phyloP scores from a whole-genome alignment of 2,113 vertebrate genomes.

The Brienomyrus longianalis region DNA sequence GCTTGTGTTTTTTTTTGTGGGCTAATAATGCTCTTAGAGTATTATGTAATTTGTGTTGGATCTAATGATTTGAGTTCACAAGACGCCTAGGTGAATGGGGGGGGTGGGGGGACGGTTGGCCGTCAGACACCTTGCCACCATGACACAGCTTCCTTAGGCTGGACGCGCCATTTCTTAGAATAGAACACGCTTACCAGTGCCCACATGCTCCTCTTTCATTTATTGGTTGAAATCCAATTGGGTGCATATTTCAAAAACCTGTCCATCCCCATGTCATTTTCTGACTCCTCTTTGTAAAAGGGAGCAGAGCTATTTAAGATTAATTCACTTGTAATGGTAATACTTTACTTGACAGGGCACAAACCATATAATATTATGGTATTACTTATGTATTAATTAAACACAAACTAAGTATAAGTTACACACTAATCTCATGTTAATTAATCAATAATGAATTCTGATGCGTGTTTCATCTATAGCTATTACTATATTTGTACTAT shows the following conservation, averaged over 20 bases:
- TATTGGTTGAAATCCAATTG: slow-evolving; percentile 16
- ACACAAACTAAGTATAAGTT: too few species aligned
- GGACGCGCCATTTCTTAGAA: neutral
- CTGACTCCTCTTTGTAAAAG: neutral
- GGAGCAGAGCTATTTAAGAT: neutral
- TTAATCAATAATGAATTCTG: too few species aligned
- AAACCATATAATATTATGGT: too few species aligned
- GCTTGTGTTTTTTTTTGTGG: neutral
- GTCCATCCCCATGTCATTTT: neutral
- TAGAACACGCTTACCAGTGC: neutral
- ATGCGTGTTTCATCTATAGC: neutral
- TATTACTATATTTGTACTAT: neutral
- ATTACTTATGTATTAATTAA: too few species aligned
- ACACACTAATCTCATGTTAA: too few species aligned
- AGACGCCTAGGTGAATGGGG: neutral
- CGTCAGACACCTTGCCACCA: neutral
- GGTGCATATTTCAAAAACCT: slow-evolving; percentile 7
- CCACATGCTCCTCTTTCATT: slow-evolving; percentile 13
- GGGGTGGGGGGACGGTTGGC: neutral
- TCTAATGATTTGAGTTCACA: neutral
- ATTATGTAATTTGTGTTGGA: neutral
- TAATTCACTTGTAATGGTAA: neutral
- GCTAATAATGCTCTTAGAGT: neutral
- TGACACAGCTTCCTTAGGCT: neutral
- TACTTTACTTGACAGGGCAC: too few species aligned